A percentile compares a stretch with the other conserved stretches of the same genome.
Evolutionary conservation across 2,797 vertebrate genomes (phyloP).

Genomic region (Silurus lanzhouensis): DNA sequence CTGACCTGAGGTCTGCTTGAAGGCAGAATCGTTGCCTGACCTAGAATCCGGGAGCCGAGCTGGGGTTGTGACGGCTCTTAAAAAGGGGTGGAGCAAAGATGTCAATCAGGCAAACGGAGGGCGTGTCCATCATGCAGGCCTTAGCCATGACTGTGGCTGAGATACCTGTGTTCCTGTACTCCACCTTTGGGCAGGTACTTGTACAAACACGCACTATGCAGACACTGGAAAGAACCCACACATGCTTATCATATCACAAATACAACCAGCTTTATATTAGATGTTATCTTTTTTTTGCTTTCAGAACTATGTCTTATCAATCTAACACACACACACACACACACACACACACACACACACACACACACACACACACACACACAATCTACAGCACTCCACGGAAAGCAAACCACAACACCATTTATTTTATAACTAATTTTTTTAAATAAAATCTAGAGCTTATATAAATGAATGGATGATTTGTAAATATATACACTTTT

Average conservation of each 20-base stretch:
- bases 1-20: conserved; percentile 8
- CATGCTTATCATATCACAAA: not conserved
- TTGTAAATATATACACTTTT: not conserved
- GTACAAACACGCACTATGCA: not conserved
- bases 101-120: conserved; percentile 85
- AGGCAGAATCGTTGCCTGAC: not conserved
- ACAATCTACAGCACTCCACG: not conserved
- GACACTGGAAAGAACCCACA: not conserved
- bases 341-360: not conserved
- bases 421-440: not conserved
- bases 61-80: conserved; percentile 16
- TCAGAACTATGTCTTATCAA: not conserved
- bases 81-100: conserved; percentile 69
- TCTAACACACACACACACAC: not conserved
- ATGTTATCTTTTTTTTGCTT: not conserved
- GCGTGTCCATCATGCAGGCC: conserved; percentile 93
- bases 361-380: not conserved
- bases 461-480: not conserved
- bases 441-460: not conserved
- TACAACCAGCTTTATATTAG: not conserved
- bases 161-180: conserved; percentile 97
- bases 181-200: conserved; percentile 93
- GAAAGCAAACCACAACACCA: not conserved
- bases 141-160: conserved; percentile 98
- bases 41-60: not conserved